Base-by-base conservation (phyloP, 2,888 invertebrate species). In the Apantesis nais region DNA sequence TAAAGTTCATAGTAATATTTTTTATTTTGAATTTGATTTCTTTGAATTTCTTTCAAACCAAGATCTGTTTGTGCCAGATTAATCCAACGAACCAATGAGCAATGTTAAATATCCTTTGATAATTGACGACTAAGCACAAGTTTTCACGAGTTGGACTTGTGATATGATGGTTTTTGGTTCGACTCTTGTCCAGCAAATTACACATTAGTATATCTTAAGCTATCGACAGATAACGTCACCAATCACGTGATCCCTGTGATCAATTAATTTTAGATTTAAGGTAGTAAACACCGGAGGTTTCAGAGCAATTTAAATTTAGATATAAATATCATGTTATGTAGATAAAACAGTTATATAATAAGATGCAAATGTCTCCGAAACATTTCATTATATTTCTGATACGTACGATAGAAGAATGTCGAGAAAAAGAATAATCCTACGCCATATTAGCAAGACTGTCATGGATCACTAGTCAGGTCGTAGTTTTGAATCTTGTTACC, bases 401-500 rank as follows among this genome's bases (percentile, higher is more conserved):
- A 55, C 25, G 11, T 52, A 52, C 9, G 9, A 25, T 11, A 55
- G 12, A 12, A n/a, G 11, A n/a, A 55, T n/a, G 12, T 25, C 3
- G n/a, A 12, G 2, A 55, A 55, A 14, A 55, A 29, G 1, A 55
- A 55, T 29, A 55, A 48, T n/a, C 39, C 12, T 44, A 34, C 41
- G 7, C 52, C 14, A 62, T 14, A 63, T 80, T 82, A 80, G 82
- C 75, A 83, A 74, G 73, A 69, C 72, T 72, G 74, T 68, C 77
- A 76, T 75, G 78, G 82, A 73, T 82, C 78, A 80, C 74, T 73
- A 74, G 78, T 71, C 77, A 66, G 69, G 72, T 72, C 72, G 71
- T 70, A 71, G 67, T 74, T 74, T 70, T 81, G 80, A 80, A 81
- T 84, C 85, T 85, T 80, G 83, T 85, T 86, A 80, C 84, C 74